Percentiles rank a stretch among this genome's conserved stretches.
Conservation (phyloP, 2,888 invertebrate genomes). For the Mycalesis mineus region DNA sequence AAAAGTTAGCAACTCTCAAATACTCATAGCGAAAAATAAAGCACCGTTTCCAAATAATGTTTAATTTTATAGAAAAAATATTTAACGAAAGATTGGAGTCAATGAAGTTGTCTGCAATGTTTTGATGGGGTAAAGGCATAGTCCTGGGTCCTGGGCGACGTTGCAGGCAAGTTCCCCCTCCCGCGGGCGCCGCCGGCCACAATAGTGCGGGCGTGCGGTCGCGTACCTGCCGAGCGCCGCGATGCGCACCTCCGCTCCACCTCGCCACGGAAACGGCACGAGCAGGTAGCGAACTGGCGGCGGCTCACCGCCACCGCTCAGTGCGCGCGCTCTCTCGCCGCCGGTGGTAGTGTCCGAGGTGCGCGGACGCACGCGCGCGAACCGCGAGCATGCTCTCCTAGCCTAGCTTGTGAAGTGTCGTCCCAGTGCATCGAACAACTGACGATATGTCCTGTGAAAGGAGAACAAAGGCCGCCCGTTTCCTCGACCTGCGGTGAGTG, state of each 20-base stretch:
- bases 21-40: too few relatives aligned
- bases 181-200: slow-evolving; percentile 37
- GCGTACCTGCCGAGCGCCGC: slow-evolving; percentile 54
- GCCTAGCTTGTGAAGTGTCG: slow-evolving; percentile 67
- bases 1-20: too few relatives aligned
- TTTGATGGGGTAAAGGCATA: slow-evolving; percentile 11
- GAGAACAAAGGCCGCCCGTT: slow-evolving; percentile 73
- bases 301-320: too few relatives aligned
- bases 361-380: slow-evolving; percentile 63
- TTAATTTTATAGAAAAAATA: too few relatives aligned
- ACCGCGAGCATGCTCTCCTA: slow-evolving; percentile 63
- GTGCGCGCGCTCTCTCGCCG: slow-evolving; percentile 77
- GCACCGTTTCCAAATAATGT: too few relatives aligned
- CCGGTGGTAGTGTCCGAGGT: slow-evolving; percentile 72
- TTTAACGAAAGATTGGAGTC: neutral
- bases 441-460: slow-evolving; percentile 76
- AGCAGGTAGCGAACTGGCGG: slow-evolving; percentile 58
- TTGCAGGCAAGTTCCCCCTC: slow-evolving; percentile 22
- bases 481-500: slow-evolving; percentile 77
- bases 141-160: slow-evolving; percentile 17
- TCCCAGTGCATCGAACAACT: slow-evolving; percentile 57
- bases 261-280: slow-evolving; percentile 58
- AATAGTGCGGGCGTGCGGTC: slow-evolving; percentile 39
- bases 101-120: slow-evolving; percentile 6
- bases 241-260: slow-evolving; percentile 73